Base-by-base conservation (phyloP, 2,888 invertebrate species). In the Galeruca laticollis region DNA sequence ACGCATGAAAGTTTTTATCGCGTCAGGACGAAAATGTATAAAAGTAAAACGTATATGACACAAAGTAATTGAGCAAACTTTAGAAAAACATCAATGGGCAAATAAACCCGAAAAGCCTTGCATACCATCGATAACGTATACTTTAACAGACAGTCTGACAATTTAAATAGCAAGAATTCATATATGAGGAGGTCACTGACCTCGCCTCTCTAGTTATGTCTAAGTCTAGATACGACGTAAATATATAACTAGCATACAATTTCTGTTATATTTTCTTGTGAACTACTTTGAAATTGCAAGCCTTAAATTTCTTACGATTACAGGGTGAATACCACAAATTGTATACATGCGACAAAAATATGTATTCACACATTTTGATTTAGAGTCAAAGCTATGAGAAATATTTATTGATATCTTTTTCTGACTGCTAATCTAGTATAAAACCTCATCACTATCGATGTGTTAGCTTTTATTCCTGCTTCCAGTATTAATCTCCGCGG, bases 161-260 rank as follows among this genome's bases (percentile, higher is more conserved):
- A 63, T 73, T 67, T 63, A 69, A 73, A 70, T 71, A 73, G 68
- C 68, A 70, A 72, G 75, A 79, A 78, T 78, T 76, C 75, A 77
- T 72, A 77, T 69, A 70, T 21, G 62, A 70, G 61, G 70, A 73
- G 79, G 77, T 75, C 78, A 74, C 71, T 74, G 78, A 79, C 76
- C 79, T 70, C 67, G 71, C 72, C 74, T 78, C 64, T 60, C 64
- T 64, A 66, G 72, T 70, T 59, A 70, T 70, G 72, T 70, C 74
- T 75, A 75, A 74, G 76, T 78, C 77, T 79, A 77, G 78, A 77
- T 78, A 76, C 78, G 79, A 77, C 77, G 75, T 76, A 77, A 76
- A 77, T 76, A 76, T 74, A 76, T 76, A 77, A 78, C 33, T 56
- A 56, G 75, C 75, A 69, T 75, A 76, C 74, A 74, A 75, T 73